A percentile compares a stretch with the other conserved stretches of the same genome.
phyloP scores from a whole-genome alignment of 2,888 invertebrate genomes.

The Pristionchus entomophagus region DNA sequence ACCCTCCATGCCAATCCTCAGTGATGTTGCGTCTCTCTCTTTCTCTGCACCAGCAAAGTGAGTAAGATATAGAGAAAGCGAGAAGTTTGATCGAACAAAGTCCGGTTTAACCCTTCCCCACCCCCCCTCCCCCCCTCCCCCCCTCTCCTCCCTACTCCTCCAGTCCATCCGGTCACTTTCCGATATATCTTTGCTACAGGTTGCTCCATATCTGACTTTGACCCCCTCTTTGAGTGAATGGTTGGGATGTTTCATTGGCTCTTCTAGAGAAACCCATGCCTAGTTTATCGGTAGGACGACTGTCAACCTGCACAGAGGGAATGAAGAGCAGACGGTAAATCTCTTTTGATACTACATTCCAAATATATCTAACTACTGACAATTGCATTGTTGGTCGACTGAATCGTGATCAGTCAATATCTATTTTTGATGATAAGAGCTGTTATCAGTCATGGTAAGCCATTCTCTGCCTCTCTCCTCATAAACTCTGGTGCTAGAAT shows the following conservation, averaged over 20 bases:
- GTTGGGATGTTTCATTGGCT: too few relatives aligned
- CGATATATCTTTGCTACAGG: constrained; percentile 5
- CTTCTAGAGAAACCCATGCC: too few relatives aligned
- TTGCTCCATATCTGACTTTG: neutral
- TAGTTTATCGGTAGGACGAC: too few relatives aligned
- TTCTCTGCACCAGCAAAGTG: constrained; percentile 7
- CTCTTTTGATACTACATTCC: too few relatives aligned
- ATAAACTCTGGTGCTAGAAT: neutral
- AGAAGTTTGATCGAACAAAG: constrained; percentile 4
- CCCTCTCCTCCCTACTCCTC: neutral
- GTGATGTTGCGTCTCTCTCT: constrained; percentile 24
- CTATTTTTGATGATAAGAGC: constrained; percentile 9
- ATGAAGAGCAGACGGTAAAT: too few relatives aligned
- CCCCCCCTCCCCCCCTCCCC: neutral
- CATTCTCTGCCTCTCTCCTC: neutral
- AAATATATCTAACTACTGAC: neutral
- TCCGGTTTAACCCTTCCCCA: constrained; percentile 34
- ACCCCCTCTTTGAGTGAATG: neutral
- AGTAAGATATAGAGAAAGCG: neutral
- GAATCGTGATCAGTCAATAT: neutral
- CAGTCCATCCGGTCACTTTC: neutral
- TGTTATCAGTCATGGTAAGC: constrained; percentile 28
- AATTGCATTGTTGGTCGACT: neutral
- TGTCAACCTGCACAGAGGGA: too few relatives aligned
- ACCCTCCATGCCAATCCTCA: neutral